Evolutionary conservation across 1,140 invertebrate species (phyloP).

Genomic region (Trigoniulus corallinus): DNA sequence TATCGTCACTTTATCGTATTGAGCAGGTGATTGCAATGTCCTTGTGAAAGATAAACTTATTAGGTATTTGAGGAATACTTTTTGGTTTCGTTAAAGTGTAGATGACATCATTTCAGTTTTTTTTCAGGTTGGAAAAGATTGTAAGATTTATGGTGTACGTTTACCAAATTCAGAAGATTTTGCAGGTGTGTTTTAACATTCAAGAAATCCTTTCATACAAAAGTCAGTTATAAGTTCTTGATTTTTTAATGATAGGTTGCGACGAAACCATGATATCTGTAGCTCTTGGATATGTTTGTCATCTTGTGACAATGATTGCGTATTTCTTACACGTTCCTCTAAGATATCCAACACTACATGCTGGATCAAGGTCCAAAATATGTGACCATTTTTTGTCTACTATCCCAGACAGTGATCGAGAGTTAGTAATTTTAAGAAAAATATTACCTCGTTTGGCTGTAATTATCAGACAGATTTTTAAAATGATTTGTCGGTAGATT

Average conservation of each 20-base stretch:
- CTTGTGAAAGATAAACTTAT: too few species aligned
- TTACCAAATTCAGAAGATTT: conserved; percentile 55
- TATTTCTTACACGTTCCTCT: conserved; percentile 62
- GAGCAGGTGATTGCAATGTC: too few species aligned
- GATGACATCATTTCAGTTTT: too few species aligned
- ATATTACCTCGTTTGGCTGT: too few species aligned
- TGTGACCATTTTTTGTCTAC: conserved; percentile 53
- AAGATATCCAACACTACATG: conserved; percentile 55
- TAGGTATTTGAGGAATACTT: too few species aligned
- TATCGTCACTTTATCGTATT: too few species aligned
- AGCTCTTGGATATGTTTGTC: conserved; percentile 61
- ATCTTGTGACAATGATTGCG: conserved; percentile 58
- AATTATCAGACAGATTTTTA: too few species aligned
- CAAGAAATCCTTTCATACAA: neutral
- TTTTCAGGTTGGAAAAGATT: conserved; percentile 40
- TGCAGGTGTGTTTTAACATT: conserved; percentile 26
- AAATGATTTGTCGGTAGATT: conserved; percentile 35
- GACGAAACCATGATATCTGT: conserved; percentile 50
- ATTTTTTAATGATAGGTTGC: conserved; percentile 22
- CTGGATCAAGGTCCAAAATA: conserved; percentile 57
- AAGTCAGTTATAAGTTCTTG: conserved; percentile 1
- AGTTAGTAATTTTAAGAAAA: conserved; percentile 38
- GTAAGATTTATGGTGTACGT: conserved; percentile 48
- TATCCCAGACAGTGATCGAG: conserved; percentile 51
- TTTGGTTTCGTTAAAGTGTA: too few species aligned